These are phyloP conservation scores for Progne subis DNA, from an alignment of 2,113 vertebrate species.

Conservation along the genomic window DNA sequence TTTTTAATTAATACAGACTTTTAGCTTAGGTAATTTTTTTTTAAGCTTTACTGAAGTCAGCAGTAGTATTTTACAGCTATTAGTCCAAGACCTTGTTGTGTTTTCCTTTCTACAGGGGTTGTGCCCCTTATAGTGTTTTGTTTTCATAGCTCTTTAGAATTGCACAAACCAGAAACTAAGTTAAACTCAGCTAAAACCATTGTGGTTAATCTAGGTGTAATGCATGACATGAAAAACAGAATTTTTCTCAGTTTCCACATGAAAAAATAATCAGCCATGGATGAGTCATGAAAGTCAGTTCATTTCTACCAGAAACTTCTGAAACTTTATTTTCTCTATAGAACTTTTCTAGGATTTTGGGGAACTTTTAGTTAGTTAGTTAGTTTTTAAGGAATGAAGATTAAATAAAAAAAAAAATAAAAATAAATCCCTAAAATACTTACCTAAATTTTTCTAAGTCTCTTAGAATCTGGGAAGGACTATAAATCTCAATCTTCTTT, in stretches of 20 bases:
- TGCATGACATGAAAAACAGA: not conserved
- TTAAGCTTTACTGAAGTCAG: not conserved
- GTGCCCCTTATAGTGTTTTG: not conserved
- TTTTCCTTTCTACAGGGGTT: not conserved
- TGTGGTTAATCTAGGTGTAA: not conserved
- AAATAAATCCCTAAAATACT: not conserved
- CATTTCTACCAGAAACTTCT: not conserved
- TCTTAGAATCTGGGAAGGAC: not conserved
- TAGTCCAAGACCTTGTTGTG: not conserved
- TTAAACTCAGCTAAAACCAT: not conserved
- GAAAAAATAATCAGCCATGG: not conserved
- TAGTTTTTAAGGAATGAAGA: not conserved
- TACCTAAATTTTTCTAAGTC: not conserved
- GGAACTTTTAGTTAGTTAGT: not conserved
- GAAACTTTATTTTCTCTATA: not conserved
- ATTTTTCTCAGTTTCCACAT: not conserved
- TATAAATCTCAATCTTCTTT: not conserved
- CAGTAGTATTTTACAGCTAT: not conserved
- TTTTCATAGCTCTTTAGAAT: not conserved
- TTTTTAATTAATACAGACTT: not conserved
- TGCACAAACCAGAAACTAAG: constrained; percentile 21
- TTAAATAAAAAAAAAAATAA: not conserved
- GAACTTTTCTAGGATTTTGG: not conserved
- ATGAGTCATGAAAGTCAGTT: not conserved
- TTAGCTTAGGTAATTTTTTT: not conserved